Conservation (phyloP, 2,113 vertebrate genomes). For the Erinaceus europaeus region DNA sequence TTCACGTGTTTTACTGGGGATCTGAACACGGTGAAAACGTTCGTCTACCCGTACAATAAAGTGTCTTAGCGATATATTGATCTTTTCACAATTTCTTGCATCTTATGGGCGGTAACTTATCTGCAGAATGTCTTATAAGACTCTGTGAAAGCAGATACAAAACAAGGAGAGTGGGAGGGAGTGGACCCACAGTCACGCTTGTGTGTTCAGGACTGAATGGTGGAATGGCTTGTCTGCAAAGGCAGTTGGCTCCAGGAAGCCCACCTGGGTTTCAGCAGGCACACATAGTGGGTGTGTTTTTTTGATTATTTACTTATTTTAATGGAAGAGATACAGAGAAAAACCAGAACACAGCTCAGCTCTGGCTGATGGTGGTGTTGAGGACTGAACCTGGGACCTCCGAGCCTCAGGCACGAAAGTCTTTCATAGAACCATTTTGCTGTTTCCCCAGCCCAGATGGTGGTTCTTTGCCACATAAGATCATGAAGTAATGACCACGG, state of each 20-base stretch:
- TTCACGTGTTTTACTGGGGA: conserved; percentile 15
- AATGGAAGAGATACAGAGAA: too few relatives aligned
- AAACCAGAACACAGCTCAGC: too few relatives aligned
- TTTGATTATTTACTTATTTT: neutral
- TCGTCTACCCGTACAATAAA: neutral
- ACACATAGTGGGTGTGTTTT: too few relatives aligned
- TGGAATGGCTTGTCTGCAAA: neutral
- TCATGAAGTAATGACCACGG: neutral
- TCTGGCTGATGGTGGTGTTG: too few relatives aligned
- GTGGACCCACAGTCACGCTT: neutral
- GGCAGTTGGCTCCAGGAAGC: neutral
- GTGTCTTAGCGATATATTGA: conserved; percentile 23
- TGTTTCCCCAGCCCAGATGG: neutral
- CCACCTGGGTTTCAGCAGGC: neutral
- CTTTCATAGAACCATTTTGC: too few relatives aligned
- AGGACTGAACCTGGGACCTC: too few relatives aligned
- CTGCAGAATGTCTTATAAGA: conserved; percentile 18
- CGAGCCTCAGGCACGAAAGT: too few relatives aligned
- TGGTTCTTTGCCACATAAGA: neutral
- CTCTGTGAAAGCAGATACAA: conserved; percentile 34
- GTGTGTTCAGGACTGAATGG: neutral
- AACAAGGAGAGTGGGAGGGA: neutral
- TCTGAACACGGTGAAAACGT: neutral
- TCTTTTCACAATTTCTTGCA: neutral
- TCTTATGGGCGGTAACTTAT: neutral